These are phyloP conservation scores for Ataeniobius toweri DNA, from an alignment of 2,797 vertebrate genomes.

Conservation along the genomic window DNA sequence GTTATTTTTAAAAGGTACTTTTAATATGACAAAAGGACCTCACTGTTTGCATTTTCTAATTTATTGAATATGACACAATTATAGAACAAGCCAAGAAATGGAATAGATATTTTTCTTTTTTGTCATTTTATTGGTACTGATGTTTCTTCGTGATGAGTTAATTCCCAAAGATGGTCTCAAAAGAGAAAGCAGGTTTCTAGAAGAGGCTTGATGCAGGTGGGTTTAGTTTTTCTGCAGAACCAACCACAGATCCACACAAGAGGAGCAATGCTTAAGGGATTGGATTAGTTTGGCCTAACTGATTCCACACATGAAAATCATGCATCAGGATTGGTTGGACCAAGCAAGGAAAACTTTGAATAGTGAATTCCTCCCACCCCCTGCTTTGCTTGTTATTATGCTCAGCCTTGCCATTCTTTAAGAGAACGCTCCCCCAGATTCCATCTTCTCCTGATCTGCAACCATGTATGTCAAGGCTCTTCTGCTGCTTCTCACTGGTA, in stretches of 20 bases:
- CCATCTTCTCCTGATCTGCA: not conserved
- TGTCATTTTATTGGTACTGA: too few relatives aligned
- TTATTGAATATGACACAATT: not conserved
- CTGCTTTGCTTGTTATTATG: constrained; percentile 31
- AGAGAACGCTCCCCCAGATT: constrained; percentile 13
- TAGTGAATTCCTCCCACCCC: not conserved
- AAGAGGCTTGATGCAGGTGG: not conserved
- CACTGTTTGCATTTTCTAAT: too few relatives aligned
- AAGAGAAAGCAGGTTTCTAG: not conserved
- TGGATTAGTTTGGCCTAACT: not conserved
- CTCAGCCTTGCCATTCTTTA: constrained; percentile 28
- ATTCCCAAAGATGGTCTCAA: not conserved
- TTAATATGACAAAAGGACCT: too few relatives aligned
- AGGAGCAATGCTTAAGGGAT: not conserved
- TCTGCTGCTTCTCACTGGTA: constrained; percentile 66
- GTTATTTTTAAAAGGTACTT: not conserved
- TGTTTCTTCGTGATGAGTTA: not conserved
- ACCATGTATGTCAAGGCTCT: constrained; percentile 51
- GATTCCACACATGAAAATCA: not conserved
- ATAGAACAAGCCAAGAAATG: not conserved
- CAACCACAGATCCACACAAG: not conserved
- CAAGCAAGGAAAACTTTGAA: not conserved
- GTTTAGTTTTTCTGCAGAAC: not conserved
- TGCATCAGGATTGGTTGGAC: not conserved
- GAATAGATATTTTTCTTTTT: not conserved